phyloP scores from a whole-genome alignment of 2,113 vertebrate species.

The Noturus placidus region DNA sequence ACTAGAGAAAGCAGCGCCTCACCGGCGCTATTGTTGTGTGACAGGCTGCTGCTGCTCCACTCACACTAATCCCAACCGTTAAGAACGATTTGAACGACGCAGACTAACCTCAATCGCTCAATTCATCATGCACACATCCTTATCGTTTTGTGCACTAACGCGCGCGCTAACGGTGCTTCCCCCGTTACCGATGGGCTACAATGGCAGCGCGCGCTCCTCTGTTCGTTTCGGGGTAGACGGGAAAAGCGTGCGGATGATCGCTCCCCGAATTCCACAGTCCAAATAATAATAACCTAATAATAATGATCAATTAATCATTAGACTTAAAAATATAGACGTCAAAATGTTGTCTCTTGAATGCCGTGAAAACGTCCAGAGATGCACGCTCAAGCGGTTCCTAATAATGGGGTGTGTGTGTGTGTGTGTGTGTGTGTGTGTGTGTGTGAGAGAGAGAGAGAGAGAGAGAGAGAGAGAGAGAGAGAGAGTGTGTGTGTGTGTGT shows the following conservation, averaged over 20 bases:
- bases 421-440: neutral
- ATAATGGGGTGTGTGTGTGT: conserved; percentile 38
- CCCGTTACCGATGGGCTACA: conserved; percentile 9
- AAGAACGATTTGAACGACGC: neutral
- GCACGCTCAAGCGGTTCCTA: conserved; percentile 37
- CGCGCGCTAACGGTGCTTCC: neutral
- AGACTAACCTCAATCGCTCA: neutral
- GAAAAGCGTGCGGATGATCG: neutral
- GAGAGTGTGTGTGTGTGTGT: neutral
- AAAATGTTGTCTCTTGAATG: neutral
- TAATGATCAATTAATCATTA: neutral
- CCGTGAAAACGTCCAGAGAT: conserved; percentile 7
- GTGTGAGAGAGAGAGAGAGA: too few relatives aligned
- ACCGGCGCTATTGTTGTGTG: conserved; percentile 63
- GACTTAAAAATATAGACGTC: neutral
- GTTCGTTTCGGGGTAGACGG: neutral
- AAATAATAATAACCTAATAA: neutral
- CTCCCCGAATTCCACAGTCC: conserved; percentile 12
- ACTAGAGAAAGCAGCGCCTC: conserved; percentile 50
- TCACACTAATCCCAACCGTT: neutral
- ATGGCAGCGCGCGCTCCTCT: conserved; percentile 13
- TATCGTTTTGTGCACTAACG: neutral
- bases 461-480: too few relatives aligned
- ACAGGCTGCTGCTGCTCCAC: conserved; percentile 15
- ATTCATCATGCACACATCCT: conserved; percentile 35